Evolutionary conservation across 2,797 vertebrate species (phyloP).

Genomic region (Spea hammondii): DNA sequence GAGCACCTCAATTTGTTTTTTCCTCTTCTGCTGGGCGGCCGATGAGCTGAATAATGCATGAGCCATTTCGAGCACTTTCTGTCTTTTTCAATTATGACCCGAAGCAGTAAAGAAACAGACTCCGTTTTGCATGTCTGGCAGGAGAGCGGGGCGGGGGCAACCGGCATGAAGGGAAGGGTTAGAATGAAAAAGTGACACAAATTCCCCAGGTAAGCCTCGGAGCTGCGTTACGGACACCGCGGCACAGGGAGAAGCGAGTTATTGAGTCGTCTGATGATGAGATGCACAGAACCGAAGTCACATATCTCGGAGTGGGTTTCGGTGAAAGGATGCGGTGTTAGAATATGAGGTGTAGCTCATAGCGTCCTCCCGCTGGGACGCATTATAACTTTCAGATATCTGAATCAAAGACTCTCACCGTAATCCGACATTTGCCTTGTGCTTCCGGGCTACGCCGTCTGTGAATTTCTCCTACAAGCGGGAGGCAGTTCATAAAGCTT

Average conservation of each 20-base stretch:
- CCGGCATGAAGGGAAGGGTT: constrained; percentile 40
- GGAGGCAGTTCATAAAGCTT: too few relatives aligned
- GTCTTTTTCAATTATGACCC: constrained; percentile 67
- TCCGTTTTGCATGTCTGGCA: constrained; percentile 56
- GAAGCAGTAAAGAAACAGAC: constrained; percentile 57
- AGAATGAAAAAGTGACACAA: constrained; percentile 60
- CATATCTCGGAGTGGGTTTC: not conserved
- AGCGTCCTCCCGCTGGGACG: constrained; percentile 9
- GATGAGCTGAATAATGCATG: constrained; percentile 71
- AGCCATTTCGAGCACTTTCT: constrained; percentile 66
- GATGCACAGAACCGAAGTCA: not conserved
- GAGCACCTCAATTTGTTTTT: constrained; percentile 59
- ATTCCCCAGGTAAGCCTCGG: constrained; percentile 57
- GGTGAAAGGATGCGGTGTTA: not conserved
- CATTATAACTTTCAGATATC: not conserved
- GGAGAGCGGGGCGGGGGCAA: constrained; percentile 52
- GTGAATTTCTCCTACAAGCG: too few relatives aligned
- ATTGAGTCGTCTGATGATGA: constrained; percentile 44
- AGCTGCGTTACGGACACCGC: constrained; percentile 53
- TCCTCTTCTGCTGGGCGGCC: constrained; percentile 63
- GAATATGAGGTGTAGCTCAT: not conserved
- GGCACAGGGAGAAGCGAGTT: constrained; percentile 62
- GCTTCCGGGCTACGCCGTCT: constrained; percentile 54
- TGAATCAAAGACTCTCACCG: constrained; percentile 49
- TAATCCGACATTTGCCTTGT: constrained; percentile 63